phyloP scores from a whole-genome alignment of 2,888 invertebrate genomes.

The Pinctada fucata region DNA sequence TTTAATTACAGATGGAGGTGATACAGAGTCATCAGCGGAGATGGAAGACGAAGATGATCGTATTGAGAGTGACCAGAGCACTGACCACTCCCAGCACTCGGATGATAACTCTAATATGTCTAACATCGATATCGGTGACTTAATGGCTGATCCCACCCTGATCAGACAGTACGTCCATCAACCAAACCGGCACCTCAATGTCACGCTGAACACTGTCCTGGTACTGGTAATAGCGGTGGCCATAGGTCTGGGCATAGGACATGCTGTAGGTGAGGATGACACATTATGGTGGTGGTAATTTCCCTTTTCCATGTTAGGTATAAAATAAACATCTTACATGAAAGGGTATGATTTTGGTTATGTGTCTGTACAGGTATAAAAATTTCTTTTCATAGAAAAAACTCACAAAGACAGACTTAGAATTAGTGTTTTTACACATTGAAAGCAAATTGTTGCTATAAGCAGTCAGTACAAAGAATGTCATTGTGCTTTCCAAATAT shows the following conservation, averaged over 20 bases:
- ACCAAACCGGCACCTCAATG: conserved; percentile 20
- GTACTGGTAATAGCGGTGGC: conserved; percentile 23
- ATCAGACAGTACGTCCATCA: conserved; percentile 21
- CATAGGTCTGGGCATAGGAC: conserved; percentile 25
- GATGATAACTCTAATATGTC: conserved; percentile 22
- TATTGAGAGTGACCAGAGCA: conserved; percentile 28
- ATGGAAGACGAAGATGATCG: conserved; percentile 27
- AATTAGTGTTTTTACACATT: too few species aligned
- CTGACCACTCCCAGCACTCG: not conserved
- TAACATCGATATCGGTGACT: conserved; percentile 24
- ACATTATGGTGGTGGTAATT: too few species aligned
- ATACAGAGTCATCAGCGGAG: conserved; percentile 26
- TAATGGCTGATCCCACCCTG: conserved; percentile 23
- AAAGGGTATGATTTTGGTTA: too few species aligned
- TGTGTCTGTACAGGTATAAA: too few species aligned
- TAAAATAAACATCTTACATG: too few species aligned
- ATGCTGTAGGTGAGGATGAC: conserved; percentile 20
- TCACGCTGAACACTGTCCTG: conserved; percentile 19
- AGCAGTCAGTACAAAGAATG: too few species aligned
- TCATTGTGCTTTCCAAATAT: too few species aligned
- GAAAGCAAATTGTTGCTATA: too few species aligned
- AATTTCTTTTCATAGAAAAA: too few species aligned
- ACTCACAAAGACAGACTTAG: too few species aligned
- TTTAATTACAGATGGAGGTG: not conserved
- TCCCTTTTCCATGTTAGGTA: too few species aligned